phyloP scores from a whole-genome alignment of 2,888 invertebrate species.

The Agrotis clavis region DNA sequence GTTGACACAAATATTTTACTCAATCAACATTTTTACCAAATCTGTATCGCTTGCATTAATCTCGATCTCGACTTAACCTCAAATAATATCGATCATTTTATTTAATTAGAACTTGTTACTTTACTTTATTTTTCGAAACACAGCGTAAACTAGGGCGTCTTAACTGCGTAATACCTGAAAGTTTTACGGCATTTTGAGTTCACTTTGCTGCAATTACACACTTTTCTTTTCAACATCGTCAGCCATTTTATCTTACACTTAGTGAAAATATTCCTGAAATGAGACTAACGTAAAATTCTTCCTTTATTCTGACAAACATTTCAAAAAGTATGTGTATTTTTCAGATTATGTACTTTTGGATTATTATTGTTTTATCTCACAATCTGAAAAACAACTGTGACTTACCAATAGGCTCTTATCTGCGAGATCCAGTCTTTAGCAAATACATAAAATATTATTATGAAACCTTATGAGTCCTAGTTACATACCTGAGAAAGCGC shows the following conservation, averaged over 20 bases:
- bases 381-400: background rate
- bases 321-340: too few relatives aligned
- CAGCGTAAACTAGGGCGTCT: constrained; percentile 35
- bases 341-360: too few relatives aligned
- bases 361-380: background rate
- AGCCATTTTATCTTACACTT: constrained; percentile 20
- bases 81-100: constrained; percentile 34
- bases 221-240: constrained; percentile 35
- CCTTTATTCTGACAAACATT: background rate
- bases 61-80: constrained; percentile 30
- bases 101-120: constrained; percentile 31
- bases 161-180: constrained; percentile 53
- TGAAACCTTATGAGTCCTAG: background rate
- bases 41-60: constrained; percentile 26
- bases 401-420: background rate
- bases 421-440: background rate
- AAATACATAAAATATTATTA: background rate
- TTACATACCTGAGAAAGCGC: background rate
- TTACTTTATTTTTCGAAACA: constrained; percentile 37
- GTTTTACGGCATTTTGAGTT: constrained; percentile 34
- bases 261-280: constrained; percentile 29
- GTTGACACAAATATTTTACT: constrained; percentile 46
- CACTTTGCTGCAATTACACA: constrained; percentile 36
- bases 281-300: constrained; percentile 21
- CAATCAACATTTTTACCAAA: constrained; percentile 34